Evolutionary conservation across 2,888 invertebrate species (phyloP).

Genomic region (Xestia xanthographa): DNA sequence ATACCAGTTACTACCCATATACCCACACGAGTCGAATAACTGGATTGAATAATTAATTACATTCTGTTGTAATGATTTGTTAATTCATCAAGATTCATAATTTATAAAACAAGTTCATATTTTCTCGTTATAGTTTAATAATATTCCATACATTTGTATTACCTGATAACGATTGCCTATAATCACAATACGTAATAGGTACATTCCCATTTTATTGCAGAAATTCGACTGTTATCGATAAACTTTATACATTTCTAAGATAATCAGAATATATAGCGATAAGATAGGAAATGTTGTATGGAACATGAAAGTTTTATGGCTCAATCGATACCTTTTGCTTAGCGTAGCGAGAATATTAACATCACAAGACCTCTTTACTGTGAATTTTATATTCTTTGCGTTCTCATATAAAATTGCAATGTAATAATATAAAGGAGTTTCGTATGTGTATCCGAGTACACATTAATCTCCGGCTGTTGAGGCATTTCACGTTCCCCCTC

Average conservation of each 20-base stretch:
- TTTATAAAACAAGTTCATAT: conserved; percentile 15
- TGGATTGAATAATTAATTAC: conserved; percentile 11
- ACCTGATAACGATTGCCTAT: conserved; percentile 27
- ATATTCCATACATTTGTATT: conserved; percentile 24
- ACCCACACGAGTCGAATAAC: background rate
- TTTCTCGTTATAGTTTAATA: conserved; percentile 5
- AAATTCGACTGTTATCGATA: conserved; percentile 34
- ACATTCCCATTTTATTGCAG: conserved; percentile 32
- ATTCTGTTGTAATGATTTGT: conserved; percentile 9
- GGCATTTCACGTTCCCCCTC: conserved; percentile 52
- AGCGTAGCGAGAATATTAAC: conserved; percentile 23
- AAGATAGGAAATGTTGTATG: conserved; percentile 41
- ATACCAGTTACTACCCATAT: background rate
- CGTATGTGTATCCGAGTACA: conserved; percentile 44
- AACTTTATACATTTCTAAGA: conserved; percentile 29
- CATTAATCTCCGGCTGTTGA: conserved; percentile 53
- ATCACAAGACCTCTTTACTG: conserved; percentile 3
- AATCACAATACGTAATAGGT: conserved; percentile 20
- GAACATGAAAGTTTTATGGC: conserved; percentile 15
- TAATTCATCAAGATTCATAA: conserved; percentile 3
- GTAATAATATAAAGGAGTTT: conserved; percentile 52
- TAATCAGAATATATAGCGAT: conserved; percentile 45
- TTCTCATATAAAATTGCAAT: conserved; percentile 28
- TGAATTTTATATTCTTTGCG: background rate
- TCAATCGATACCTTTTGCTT: conserved; percentile 5